These are phyloP conservation scores for Holothuria glaberrima DNA, from an alignment of 35 echinoderm and acorn worm genomes.

Conservation along the genomic window DNA sequence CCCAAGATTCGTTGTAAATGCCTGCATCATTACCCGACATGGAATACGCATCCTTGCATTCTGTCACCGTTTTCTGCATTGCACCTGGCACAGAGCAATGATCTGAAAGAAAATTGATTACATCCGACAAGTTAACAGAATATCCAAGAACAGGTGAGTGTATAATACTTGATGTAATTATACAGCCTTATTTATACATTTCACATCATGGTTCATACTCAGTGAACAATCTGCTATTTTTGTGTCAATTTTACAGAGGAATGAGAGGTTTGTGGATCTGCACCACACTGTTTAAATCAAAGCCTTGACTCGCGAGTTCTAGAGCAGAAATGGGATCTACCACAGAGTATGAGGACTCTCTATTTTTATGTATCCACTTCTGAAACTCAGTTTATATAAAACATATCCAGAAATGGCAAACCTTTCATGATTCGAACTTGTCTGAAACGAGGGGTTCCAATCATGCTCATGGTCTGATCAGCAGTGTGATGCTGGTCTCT, in stretches of 20 bases:
- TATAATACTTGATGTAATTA: no score
- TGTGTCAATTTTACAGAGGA: no score
- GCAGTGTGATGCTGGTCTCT: constrained; percentile 55
- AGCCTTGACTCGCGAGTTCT: no score
- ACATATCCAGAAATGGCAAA: constrained; percentile 15
- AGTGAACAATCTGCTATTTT: no score
- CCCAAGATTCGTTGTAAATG: constrained; percentile 73
- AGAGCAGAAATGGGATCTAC: background rate
- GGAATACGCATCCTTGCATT: constrained; percentile 66
- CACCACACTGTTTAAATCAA: no score
- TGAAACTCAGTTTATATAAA: no score
- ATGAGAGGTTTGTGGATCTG: no score
- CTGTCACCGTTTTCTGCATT: constrained; percentile 24
- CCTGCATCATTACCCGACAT: constrained; percentile 59
- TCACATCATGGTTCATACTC: no score
- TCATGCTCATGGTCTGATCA: constrained; percentile 70
- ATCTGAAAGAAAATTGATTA: constrained; percentile 49
- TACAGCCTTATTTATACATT: no score
- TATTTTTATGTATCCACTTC: no score
- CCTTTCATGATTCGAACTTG: constrained; percentile 80
- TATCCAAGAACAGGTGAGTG: no score
- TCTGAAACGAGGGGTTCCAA: constrained; percentile 75
- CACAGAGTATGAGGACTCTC: background rate
- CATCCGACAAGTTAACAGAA: no score
- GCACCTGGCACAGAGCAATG: constrained; percentile 60